Evolutionary conservation across 2,113 vertebrate species (phyloP), one percentile per base, ranked within the genome.

Genomic region (Dipodomys merriami): DNA sequence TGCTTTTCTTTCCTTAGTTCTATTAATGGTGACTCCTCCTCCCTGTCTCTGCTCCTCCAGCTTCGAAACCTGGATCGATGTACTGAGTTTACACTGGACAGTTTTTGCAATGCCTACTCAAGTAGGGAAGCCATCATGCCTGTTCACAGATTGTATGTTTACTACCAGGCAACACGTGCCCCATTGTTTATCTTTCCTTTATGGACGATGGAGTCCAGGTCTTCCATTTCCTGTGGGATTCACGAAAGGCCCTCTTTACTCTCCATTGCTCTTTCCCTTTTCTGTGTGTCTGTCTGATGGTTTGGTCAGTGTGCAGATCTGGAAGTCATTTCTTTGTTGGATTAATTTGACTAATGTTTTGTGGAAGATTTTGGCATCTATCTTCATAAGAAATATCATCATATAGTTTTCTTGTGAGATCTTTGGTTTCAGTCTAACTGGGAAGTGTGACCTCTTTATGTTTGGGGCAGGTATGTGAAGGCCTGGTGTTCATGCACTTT

Each of bases 271-370:
- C 11, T 30, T 69, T 9, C 12, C 22, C 39, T 44, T 57, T 30
- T 30, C 46, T 46, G 33, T 13, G 13, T 53, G 35, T 86, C 69
- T 64, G 30, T 57, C 46, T 64, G 30, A 35, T 46, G 35, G 2
- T 11, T 69, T 29, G 9, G 64, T 73, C 25, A 44, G 29, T 49
- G 15, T 33, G 19, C 15, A 64, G 16, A 46, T 65, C 27, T 4
- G 39, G 23, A 30, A 82, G 53, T 35, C 46, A 62, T 57, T 29
- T 88, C 29, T 93, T 81, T 93, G 49, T 22, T 90, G 62, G n/a
- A 72, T 77, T 77, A 44, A 39, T 19, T 78, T 30, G 78, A 25
- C 22, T 53, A 16, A 9, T 72, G 53, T 72, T 23, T 77, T 65
- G 39, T 65, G 39, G 79, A 83, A 8, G 46, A 57, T 57, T 78